phyloP scores from a whole-genome alignment of 2,797 vertebrate genomes.

The Amblyopsis hoosieri region DNA sequence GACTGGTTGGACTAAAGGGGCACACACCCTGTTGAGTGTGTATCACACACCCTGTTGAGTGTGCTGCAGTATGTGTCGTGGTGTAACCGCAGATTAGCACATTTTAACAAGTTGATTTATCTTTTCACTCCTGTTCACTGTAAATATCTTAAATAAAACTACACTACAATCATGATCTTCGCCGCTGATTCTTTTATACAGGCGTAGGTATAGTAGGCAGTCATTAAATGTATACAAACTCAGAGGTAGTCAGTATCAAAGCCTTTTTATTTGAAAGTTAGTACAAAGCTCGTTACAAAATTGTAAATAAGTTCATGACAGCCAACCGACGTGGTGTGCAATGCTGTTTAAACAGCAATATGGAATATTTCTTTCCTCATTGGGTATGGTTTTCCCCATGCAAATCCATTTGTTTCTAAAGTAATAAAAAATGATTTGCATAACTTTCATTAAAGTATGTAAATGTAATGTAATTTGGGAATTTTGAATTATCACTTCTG shows the following conservation, averaged over 20 bases:
- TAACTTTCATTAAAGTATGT: too few relatives aligned
- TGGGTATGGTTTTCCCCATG: too few relatives aligned
- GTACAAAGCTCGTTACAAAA: slow-evolving; percentile 81
- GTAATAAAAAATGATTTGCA: too few relatives aligned
- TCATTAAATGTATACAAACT: background rate
- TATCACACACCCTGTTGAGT: background rate
- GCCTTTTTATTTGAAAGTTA: slow-evolving; percentile 83
- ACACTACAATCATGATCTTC: slow-evolving; percentile 35
- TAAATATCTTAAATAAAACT: slow-evolving; percentile 68
- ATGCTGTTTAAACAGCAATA: background rate
- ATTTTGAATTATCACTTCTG: too few relatives aligned
- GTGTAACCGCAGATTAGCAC: slow-evolving; percentile 53
- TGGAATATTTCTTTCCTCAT: too few relatives aligned
- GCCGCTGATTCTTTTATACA: slow-evolving; percentile 2
- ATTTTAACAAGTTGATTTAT: slow-evolving; percentile 48
- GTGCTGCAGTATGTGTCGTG: slow-evolving; percentile 5
- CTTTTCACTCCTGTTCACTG: slow-evolving; percentile 52
- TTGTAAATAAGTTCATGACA: slow-evolving; percentile 65
- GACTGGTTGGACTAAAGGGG: slow-evolving; percentile 6
- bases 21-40: background rate
- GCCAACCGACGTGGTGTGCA: slow-evolving; percentile 33
- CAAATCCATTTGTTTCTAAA: too few relatives aligned
- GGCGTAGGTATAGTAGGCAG: background rate
- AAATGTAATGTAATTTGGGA: too few relatives aligned
- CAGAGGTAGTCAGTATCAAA: slow-evolving; percentile 68